Percentiles rank a stretch among this genome's conserved stretches.
Conservation (phyloP, 2,888 invertebrate species). For the Hyalella azteca region DNA sequence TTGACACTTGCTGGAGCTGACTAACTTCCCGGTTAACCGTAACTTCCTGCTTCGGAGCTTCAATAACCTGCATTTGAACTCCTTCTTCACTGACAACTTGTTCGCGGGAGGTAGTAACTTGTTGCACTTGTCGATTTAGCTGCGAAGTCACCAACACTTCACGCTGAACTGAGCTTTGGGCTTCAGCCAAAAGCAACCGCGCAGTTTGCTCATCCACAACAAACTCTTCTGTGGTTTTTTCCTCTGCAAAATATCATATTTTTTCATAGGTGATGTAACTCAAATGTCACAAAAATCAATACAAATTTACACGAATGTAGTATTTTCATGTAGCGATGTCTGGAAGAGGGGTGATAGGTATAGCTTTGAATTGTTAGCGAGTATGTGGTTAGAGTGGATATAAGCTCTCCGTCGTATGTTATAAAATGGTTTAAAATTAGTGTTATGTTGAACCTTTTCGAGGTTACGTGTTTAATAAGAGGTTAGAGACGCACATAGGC, state of each 20-base stretch:
- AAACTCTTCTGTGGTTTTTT: constrained; percentile 7
- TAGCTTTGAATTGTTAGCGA: not conserved
- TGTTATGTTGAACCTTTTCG: not conserved
- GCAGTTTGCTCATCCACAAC: constrained; percentile 8
- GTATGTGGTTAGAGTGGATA: not conserved
- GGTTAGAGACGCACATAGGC: constrained; percentile 4
- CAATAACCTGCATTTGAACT: not conserved
- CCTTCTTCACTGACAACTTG: constrained; percentile 10
- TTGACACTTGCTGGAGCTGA: not conserved
- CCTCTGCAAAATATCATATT: not conserved
- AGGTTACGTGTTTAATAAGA: not conserved
- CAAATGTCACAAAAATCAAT: not conserved
- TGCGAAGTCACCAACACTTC: not conserved
- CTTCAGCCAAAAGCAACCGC: not conserved
- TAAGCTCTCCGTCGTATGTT: not conserved
- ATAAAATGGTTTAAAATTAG: not conserved
- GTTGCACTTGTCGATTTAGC: not conserved
- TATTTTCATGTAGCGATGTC: constrained; percentile 31
- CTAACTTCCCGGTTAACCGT: not conserved
- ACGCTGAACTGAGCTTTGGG: not conserved
- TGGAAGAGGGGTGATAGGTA: not conserved
- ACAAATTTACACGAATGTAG: not conserved
- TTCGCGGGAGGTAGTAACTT: not conserved
- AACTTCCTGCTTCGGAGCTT: not conserved
- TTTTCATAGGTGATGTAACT: not conserved